Evolutionary conservation across 2,797 vertebrate species (phyloP).

Genomic region (Myripristis murdjan): DNA sequence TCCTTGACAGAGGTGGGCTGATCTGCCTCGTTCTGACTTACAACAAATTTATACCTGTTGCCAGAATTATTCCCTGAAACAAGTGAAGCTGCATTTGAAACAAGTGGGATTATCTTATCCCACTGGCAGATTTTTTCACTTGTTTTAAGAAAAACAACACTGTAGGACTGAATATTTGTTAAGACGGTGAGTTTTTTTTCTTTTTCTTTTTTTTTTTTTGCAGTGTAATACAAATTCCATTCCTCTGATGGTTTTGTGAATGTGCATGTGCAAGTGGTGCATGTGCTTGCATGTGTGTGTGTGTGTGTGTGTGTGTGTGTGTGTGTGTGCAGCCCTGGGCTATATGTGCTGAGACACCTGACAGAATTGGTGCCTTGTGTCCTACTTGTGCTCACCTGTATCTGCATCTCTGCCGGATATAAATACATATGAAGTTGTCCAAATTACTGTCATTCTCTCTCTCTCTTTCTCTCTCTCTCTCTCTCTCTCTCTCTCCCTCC

Average conservation of each 20-base stretch:
- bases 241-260: slow-evolving; percentile 18
- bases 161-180: too few species aligned
- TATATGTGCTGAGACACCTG: slow-evolving; percentile 29
- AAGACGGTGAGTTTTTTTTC: too few species aligned
- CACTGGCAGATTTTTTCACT: too few species aligned
- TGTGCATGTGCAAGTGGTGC: slow-evolving; percentile 12
- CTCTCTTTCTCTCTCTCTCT: slow-evolving; percentile 26
- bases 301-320: slow-evolving; percentile 14
- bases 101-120: too few species aligned
- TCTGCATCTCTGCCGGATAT: slow-evolving; percentile 62
- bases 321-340: slow-evolving; percentile 18
- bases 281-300: slow-evolving; percentile 9
- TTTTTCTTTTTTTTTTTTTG: neutral
- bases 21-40: too few species aligned
- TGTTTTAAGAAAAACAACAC: too few species aligned
- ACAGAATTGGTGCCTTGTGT: slow-evolving; percentile 52
- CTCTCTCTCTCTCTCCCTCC: neutral
- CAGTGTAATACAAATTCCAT: too few species aligned
- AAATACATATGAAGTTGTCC: slow-evolving; percentile 51
- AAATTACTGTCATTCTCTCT: slow-evolving; percentile 28
- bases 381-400: slow-evolving; percentile 76
- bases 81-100: too few species aligned
- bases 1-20: too few species aligned
- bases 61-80: too few species aligned
- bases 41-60: too few species aligned